These are phyloP conservation scores for Condylura cristata DNA, from an alignment of 2,113 vertebrate species.

Conservation along the genomic window DNA sequence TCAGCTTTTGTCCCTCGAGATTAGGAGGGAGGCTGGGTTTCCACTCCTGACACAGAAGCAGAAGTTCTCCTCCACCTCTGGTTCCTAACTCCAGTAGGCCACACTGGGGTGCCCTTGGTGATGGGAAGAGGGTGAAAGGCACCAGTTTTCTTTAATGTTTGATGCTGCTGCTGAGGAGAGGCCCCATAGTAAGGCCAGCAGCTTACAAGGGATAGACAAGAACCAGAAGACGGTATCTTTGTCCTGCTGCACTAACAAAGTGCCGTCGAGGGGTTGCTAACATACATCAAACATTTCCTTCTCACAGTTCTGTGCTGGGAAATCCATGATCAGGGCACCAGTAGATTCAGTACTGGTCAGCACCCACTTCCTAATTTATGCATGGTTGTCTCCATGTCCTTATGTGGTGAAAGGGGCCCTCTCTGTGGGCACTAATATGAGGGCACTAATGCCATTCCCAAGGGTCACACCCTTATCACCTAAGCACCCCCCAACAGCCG, in stretches of 20 bases:
- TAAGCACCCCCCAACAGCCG: neutral
- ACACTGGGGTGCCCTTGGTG: neutral
- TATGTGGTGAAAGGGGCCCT: neutral
- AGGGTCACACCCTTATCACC: neutral
- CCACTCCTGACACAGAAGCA: accelerated
- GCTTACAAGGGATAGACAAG: neutral
- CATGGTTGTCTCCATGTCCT: neutral
- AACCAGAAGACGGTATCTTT: neutral
- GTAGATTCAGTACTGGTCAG: neutral
- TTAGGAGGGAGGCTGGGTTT: neutral
- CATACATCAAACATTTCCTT: neutral
- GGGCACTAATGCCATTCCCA: neutral
- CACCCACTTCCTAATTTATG: neutral
- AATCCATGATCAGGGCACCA: neutral
- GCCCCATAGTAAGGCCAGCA: neutral
- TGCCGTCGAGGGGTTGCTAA: neutral
- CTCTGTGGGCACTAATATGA: neutral
- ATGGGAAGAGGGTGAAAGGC: neutral
- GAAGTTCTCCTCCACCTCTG: neutral
- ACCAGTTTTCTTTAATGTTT: neutral
- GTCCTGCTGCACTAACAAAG: neutral
- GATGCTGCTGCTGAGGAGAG: neutral
- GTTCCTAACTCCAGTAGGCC: neutral
- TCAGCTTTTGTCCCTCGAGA: neutral
- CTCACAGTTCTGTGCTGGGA: neutral